These are phyloP conservation scores for Hyaena hyaena DNA, from an alignment of 2,113 vertebrate species.

Conservation along the genomic window DNA sequence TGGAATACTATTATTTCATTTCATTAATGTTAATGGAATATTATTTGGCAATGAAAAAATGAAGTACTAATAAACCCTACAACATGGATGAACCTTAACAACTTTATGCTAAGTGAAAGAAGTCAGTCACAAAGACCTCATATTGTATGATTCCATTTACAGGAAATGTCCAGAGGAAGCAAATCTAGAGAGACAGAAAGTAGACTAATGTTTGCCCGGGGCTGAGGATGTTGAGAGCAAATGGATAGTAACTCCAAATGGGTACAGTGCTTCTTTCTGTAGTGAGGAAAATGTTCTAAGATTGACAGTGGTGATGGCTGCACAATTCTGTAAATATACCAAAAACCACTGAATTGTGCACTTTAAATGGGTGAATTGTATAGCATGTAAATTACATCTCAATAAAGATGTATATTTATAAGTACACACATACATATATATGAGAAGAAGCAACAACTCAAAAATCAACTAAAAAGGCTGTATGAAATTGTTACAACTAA, in stretches of 20 bases:
- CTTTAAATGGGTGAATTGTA: slow-evolving; percentile 27
- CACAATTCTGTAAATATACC: neutral
- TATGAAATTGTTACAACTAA: neutral
- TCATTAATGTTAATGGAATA: neutral
- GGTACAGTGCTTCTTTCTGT: neutral
- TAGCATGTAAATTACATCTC: neutral
- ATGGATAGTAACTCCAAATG: neutral
- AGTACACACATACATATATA: neutral
- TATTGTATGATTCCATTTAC: neutral
- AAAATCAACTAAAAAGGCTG: slow-evolving; percentile 48
- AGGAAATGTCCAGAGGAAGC: neutral
- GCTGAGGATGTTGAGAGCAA: neutral
- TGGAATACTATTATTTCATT: neutral
- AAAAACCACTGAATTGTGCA: neutral
- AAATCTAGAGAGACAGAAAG: slow-evolving; percentile 32
- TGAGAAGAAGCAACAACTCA: slow-evolving; percentile 10
- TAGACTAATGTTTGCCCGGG: neutral
- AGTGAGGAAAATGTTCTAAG: slow-evolving; percentile 24
- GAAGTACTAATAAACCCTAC: neutral
- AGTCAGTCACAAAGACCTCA: slow-evolving; percentile 8
- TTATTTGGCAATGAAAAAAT: slow-evolving; percentile 47
- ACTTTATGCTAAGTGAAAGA: neutral
- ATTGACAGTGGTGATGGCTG: neutral
- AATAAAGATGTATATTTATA: neutral
- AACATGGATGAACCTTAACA: neutral